Evolutionary conservation across 2,797 vertebrate genomes (phyloP).

Genomic region (Hippocampus kuda): DNA sequence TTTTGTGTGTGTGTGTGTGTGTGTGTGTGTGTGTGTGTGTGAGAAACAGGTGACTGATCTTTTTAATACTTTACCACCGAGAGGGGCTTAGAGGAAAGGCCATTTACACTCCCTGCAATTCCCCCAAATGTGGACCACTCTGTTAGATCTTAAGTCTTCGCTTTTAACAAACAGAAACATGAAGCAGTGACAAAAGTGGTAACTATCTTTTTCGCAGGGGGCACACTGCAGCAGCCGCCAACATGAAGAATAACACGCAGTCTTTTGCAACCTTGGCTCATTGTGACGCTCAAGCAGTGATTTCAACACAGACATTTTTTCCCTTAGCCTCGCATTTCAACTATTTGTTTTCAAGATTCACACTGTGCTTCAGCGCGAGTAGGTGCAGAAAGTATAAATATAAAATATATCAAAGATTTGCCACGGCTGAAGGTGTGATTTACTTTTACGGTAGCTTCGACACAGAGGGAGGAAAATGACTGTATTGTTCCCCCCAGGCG

Average conservation of each 20-base stretch:
- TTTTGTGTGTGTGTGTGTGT: not conserved
- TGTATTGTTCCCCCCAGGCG: slow-evolving; percentile 31
- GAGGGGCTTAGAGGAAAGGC: not conserved
- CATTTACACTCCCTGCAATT: not conserved
- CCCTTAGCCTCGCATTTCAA: slow-evolving; percentile 30
- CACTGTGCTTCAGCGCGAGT: slow-evolving; percentile 20
- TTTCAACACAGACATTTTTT: slow-evolving; percentile 42
- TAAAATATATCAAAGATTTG: slow-evolving; percentile 45
- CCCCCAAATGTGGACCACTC: not conserved
- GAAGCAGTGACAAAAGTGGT: not conserved
- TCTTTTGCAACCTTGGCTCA: not conserved
- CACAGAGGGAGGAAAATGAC: slow-evolving; percentile 19
- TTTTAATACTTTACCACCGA: not conserved
- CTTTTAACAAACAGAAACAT: not conserved
- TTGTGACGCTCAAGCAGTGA: slow-evolving; percentile 7
- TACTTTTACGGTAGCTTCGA: slow-evolving; percentile 26
- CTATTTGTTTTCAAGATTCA: slow-evolving; percentile 41
- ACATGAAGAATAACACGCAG: not conserved
- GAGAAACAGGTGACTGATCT: not conserved
- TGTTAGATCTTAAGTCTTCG: not conserved
- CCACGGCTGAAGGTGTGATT: slow-evolving; percentile 23
- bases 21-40: not conserved
- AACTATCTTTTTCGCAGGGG: not conserved
- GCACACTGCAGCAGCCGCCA: too few species aligned
- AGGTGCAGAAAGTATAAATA: slow-evolving; percentile 26